Evolutionary conservation across 2,113 vertebrate genomes (phyloP).

Genomic region (Labeo catla): DNA sequence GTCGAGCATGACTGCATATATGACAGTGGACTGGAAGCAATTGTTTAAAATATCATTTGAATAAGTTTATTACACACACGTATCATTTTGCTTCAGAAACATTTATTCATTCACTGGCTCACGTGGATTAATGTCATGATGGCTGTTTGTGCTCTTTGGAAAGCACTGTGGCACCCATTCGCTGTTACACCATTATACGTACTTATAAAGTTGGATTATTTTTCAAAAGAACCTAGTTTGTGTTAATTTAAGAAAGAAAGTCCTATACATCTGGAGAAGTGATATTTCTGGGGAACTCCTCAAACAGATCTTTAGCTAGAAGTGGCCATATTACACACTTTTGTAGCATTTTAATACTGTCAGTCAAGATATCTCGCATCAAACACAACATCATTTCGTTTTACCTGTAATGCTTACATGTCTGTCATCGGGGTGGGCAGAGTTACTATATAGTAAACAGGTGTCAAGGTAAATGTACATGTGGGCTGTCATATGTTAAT

Average conservation of each 20-base stretch:
- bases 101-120: not conserved
- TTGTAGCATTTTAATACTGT: not conserved
- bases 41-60: no score
- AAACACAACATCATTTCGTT: not conserved
- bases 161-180: not conserved
- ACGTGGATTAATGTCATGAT: not conserved
- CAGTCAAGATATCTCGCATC: not conserved
- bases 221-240: not conserved
- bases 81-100: not conserved
- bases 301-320: not conserved
- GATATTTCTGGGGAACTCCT: not conserved
- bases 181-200: no score
- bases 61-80: not conserved
- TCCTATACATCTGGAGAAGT: not conserved
- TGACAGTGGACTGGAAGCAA: no score
- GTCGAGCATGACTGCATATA: no score
- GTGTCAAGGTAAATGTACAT: not conserved
- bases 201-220: not conserved
- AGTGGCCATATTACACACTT: not conserved
- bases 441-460: not conserved
- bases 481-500: not conserved
- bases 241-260: not conserved
- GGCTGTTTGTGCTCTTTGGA: not conserved
- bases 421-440: not conserved
- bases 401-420: not conserved